A percentile compares a stretch with the other conserved stretches of the same genome.
Conservation (phyloP, 2,888 invertebrate genomes). For the Melanargia galathea region DNA sequence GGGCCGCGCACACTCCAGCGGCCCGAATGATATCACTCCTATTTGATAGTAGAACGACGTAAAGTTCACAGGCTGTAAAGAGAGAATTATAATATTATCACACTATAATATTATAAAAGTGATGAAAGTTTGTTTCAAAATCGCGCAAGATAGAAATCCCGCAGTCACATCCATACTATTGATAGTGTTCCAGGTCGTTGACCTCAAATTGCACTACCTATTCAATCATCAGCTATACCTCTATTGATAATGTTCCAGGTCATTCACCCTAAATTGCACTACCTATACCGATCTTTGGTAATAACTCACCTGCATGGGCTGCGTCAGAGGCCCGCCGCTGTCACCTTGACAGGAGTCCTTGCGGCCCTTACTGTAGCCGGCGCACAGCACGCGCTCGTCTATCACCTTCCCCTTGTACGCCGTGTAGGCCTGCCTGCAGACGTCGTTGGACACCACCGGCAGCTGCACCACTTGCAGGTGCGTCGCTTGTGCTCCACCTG, state of each 20-base stretch:
- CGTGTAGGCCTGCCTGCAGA: constrained; percentile 83
- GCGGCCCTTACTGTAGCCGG: constrained; percentile 84
- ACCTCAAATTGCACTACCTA: too few species aligned
- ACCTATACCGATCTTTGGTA: too few species aligned
- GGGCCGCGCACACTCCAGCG: constrained; percentile 89
- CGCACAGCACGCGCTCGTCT: constrained; percentile 86
- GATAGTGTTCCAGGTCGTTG: too few species aligned
- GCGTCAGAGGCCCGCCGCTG: constrained; percentile 91
- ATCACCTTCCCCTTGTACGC: constrained; percentile 75
- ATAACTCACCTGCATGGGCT: too few species aligned
- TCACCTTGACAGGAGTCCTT: constrained; percentile 91
- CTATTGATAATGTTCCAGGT: too few species aligned
- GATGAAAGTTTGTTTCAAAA: too few species aligned
- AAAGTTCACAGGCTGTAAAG: constrained; percentile 58
- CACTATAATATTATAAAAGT: too few species aligned
- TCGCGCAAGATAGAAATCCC: too few species aligned
- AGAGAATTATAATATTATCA: too few species aligned
- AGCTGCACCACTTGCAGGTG: constrained; percentile 86
- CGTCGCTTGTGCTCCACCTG: constrained; percentile 86
- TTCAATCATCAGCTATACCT: too few species aligned
- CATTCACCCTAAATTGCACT: too few species aligned
- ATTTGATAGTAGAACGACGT: constrained; percentile 82
- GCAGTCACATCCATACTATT: too few species aligned
- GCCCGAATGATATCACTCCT: constrained; percentile 92
- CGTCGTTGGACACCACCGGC: constrained; percentile 84